Percentiles rank a stretch among this genome's conserved stretches.
phyloP scores from a whole-genome alignment of 2,113 vertebrate genomes.

The Coracopsis vasa region DNA sequence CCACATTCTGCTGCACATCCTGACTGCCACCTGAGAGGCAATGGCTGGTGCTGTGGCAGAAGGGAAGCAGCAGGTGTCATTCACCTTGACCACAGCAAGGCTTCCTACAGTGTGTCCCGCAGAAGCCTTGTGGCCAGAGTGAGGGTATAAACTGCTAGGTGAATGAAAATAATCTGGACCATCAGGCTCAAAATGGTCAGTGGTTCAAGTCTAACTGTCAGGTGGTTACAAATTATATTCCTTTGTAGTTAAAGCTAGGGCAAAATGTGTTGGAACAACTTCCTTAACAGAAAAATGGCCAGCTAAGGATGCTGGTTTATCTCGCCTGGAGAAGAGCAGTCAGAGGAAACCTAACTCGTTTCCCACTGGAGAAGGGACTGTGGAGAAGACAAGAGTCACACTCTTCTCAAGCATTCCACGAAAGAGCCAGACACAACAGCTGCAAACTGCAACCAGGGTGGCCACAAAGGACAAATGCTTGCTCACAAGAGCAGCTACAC shows the following conservation, averaged over 20 bases:
- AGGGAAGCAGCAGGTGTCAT: background rate
- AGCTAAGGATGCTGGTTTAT: background rate
- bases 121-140: background rate
- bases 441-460: background rate
- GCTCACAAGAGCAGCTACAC: background rate
- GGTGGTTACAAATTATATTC: background rate
- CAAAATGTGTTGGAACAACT: background rate
- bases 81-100: background rate
- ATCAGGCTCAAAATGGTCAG: background rate
- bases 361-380: background rate
- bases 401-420: background rate
- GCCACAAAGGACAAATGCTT: background rate
- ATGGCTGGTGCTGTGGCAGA: background rate
- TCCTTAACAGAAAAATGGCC: background rate
- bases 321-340: background rate
- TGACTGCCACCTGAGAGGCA: background rate
- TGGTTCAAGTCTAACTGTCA: background rate
- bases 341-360: background rate
- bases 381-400: background rate
- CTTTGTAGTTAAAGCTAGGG: background rate
- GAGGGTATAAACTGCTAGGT: background rate
- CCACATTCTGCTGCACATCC: no score
- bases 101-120: background rate
- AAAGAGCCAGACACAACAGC: background rate
- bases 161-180: background rate